A percentile compares a stretch with the other conserved stretches of the same genome.
These are phyloP conservation scores for Aphis craccivora DNA, from an alignment of 1,140 invertebrate species.

Conservation along the genomic window DNA sequence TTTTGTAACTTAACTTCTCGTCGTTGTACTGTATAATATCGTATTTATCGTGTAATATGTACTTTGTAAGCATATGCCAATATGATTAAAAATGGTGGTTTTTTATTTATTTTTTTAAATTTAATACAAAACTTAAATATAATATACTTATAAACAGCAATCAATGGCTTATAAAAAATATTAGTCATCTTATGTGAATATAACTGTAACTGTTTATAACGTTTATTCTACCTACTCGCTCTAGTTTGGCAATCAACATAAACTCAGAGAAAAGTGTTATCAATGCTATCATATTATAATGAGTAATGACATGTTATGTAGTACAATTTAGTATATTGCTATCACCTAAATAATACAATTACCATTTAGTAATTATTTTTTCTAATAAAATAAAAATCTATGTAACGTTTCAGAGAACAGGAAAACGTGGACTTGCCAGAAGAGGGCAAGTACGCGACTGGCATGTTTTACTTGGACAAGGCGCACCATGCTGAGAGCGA, in stretches of 20 bases:
- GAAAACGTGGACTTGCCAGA: conserved; percentile 83
- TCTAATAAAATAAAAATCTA: not conserved
- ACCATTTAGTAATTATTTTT: not conserved
- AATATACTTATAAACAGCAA: not conserved
- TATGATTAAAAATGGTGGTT: not conserved
- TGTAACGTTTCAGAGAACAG: conserved; percentile 70
- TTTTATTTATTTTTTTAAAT: not conserved
- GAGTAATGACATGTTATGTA: not conserved
- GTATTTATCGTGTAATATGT: too few species aligned
- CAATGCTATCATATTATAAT: not conserved
- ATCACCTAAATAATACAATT: not conserved
- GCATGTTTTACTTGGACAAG: conserved; percentile 92
- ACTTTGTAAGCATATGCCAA: too few species aligned
- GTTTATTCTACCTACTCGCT: not conserved
- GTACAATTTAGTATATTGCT: not conserved
- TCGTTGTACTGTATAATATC: not conserved
- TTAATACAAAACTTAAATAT: not conserved
- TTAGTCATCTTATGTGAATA: not conserved
- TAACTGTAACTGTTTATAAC: not conserved
- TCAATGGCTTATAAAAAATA: too few species aligned
- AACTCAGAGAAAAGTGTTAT: not conserved
- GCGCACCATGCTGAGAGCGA: conserved; percentile 82
- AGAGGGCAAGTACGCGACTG: conserved; percentile 91
- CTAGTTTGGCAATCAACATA: not conserved
- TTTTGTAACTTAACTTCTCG: not conserved